These are phyloP conservation scores for Lasioglossum pauxillum DNA, from an alignment of 2,888 invertebrate species.

Conservation along the genomic window DNA sequence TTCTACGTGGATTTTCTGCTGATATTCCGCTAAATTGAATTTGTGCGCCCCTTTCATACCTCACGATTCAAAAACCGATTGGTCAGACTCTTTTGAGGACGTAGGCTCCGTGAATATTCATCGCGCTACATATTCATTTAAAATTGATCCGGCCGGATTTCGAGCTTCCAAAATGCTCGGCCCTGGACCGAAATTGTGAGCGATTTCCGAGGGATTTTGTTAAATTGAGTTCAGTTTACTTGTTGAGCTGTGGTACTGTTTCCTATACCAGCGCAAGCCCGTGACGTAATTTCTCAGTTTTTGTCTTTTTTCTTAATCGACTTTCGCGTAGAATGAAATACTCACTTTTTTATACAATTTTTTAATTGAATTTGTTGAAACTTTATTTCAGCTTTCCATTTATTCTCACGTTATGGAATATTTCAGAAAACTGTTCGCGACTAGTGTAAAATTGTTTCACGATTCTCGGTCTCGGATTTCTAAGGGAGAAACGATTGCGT, in stretches of 20 bases:
- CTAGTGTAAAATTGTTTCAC: neutral
- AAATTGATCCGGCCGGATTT: neutral
- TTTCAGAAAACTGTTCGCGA: neutral
- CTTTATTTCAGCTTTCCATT: neutral
- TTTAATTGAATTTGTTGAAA: too few species aligned
- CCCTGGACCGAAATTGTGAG: neutral
- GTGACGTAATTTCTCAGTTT: neutral
- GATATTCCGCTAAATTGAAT: neutral
- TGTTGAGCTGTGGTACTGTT: neutral
- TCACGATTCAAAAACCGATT: neutral
- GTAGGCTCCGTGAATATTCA: neutral
- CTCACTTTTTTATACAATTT: too few species aligned
- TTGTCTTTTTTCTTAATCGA: neutral
- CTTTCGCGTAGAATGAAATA: too few species aligned
- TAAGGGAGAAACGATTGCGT: neutral
- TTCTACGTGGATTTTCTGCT: neutral
- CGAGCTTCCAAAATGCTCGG: neutral
- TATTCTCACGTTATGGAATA: neutral
- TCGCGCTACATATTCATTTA: slow-evolving; percentile 3
- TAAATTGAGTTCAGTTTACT: neutral
- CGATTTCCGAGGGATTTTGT: neutral
- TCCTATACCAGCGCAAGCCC: neutral
- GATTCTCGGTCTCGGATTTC: neutral
- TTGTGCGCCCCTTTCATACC: neutral
- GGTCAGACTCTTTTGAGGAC: slow-evolving; percentile 3